These are phyloP conservation scores for Aradophagus sp. DNA, from an alignment of 1,140 invertebrate species.

Conservation along the genomic window DNA sequence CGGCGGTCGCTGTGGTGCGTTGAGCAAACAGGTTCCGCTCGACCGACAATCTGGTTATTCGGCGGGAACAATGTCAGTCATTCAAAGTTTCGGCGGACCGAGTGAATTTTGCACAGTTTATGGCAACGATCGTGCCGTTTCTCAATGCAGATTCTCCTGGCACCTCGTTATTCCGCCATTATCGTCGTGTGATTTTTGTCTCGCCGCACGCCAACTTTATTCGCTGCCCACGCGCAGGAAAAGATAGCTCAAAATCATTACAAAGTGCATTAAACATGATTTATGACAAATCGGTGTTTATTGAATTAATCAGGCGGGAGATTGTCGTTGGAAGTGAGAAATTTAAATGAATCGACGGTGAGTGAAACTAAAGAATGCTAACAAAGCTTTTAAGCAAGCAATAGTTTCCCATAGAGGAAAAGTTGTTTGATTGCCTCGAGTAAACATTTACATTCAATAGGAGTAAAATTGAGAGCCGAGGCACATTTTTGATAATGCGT, in stretches of 20 bases:
- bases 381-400: no score
- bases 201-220: constrained; percentile 28
- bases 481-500: no score
- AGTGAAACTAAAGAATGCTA: no score
- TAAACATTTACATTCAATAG: no score
- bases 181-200: constrained; percentile 14
- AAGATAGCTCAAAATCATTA: constrained; percentile 44
- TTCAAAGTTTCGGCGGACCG: constrained; percentile 48
- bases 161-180: constrained; percentile 1
- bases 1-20: constrained; percentile 50
- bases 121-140: constrained; percentile 9
- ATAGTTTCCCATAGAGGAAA: no score
- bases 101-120: neutral
- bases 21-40: constrained; percentile 63
- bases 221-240: constrained; percentile 40
- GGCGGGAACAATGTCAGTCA: constrained; percentile 58
- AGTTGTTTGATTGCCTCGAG: no score
- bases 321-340: no score
- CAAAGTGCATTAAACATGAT: no score
- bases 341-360: no score
- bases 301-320: no score
- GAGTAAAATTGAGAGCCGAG: no score
- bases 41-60: constrained; percentile 73
- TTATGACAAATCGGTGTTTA: no score
- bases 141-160: constrained; percentile 1